phyloP scores from a whole-genome alignment of 2,113 vertebrate species.

The Salminus brasiliensis region DNA sequence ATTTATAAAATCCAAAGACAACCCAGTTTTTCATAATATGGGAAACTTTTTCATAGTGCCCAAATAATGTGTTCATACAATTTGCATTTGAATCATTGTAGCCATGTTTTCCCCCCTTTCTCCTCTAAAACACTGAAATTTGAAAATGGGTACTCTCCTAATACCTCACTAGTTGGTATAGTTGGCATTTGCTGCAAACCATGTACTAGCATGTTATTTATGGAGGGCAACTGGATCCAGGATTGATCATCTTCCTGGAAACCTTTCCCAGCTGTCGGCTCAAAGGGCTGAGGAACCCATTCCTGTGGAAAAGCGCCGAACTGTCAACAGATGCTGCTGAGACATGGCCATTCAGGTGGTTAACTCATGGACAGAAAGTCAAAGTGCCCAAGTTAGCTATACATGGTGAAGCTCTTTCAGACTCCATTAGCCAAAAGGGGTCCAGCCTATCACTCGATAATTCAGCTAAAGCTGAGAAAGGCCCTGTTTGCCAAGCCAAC shows the following conservation, averaged over 20 bases:
- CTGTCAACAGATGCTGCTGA: constrained; percentile 54
- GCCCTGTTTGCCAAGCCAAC: constrained; percentile 28
- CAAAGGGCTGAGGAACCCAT: constrained; percentile 38
- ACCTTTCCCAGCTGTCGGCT: constrained; percentile 60
- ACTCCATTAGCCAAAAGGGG: background rate
- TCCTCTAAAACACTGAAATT: too few relatives aligned
- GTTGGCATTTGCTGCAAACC: constrained; percentile 32
- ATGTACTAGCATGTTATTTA: constrained; percentile 46
- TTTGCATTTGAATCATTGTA: too few relatives aligned
- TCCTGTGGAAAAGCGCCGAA: constrained; percentile 10
- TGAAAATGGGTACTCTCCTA: background rate
- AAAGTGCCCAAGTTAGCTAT: constrained; percentile 35
- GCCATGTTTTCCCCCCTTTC: too few relatives aligned
- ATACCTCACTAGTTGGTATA: constrained; percentile 2
- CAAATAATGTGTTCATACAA: too few relatives aligned
- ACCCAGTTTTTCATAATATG: too few relatives aligned
- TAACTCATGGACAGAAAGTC: constrained; percentile 51
- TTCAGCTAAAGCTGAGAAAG: constrained; percentile 48
- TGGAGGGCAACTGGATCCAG: constrained; percentile 47
- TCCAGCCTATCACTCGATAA: constrained; percentile 1
- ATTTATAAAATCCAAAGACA: too few relatives aligned
- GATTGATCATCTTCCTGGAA: constrained; percentile 53
- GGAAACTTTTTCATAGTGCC: too few relatives aligned
- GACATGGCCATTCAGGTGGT: constrained; percentile 46
- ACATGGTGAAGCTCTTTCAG: background rate